Base-by-base conservation (phyloP, 2,113 vertebrate genomes). In the Oxyura jamaicensis region DNA sequence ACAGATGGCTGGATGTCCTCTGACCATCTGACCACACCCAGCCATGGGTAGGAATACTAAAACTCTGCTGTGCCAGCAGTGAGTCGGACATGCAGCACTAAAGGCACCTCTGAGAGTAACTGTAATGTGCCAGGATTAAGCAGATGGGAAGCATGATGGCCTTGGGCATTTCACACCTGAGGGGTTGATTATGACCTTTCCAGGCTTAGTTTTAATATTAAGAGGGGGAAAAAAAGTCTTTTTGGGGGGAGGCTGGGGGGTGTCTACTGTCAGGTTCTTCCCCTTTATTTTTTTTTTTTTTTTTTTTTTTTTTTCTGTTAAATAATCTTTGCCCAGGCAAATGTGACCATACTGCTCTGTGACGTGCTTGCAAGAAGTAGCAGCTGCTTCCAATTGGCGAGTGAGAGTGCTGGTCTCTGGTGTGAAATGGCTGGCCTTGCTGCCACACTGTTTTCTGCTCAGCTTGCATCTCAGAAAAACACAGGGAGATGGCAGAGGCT, bases 401-500 rank as follows among this genome's bases (percentile, higher is more conserved):
- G 56, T 0, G 0, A 59, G 23, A 1, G 15, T 78, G 58, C 53
- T 65, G 88, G 44, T 71, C 31, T 86, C 48, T 31, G 5, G 2
- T 89, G 71, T 4, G 21, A 86, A 92, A 67, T 8, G 69, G 4
- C 41, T 76, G 71, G 66, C 66, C 62, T 67, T 86, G 66, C 62
- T 79, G 44, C 88, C 33, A 13, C 50, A 20, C 2, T 17, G 50
- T 60, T 92, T 86, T 89, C 77, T 82, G 83, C 74, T 82, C 86
- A 56, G 73, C 36, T 16, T 41, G n/a, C 22, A 63, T 35, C 71
- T 83, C 93, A 67, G 56, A 95, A 77, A 89, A 91, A 91, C 96
- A 87, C 58, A 90, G 80, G 31, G 84, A 89, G 7, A 46, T 55
- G 71, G 93, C 74, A 82, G 55, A 83, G 63, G 15, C 86, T 93